Evolutionary conservation across 2,888 invertebrate species (phyloP), one percentile per base, ranked within the genome.

Genomic region (Pseudococcus jackbeardsleyi): DNA sequence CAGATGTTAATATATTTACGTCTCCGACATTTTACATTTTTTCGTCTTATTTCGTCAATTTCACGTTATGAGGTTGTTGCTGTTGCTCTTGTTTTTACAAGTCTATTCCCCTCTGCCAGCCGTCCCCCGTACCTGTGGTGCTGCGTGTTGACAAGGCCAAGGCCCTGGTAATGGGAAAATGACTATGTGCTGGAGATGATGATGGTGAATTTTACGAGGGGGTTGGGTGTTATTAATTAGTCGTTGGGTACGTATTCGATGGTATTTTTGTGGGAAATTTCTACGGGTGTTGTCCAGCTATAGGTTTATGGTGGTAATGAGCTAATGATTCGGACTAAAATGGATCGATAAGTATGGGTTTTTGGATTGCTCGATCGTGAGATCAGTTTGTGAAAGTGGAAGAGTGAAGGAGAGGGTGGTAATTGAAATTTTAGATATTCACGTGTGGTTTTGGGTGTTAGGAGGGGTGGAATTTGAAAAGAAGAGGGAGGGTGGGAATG

Each of bases 1-100:
- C 86, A 86, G 86, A 86, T 86, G 86, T 86, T 86, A 82, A 82
- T 82, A 59, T 19, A 79, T 79, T 15, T 19, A 82, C 79, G 79
- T 82, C 79, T 82, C 46, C 42, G 46, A 39, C 79, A 39, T 82
- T 82, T 82, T 82, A 82, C 46, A 82, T 82, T 82, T 82, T 82
- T 82, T 82, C 79, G 39, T 82, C 79, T 82, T 82, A 82, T 82
- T 82, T 46, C 42, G 79, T 82, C 33, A 82, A 82, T 82, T 82
- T 46, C 72, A 72, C 19, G 46, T 42, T 39, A 39, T 46, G 39
- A 82, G 42, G 46, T 77, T 77, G 54, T 54, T 50, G 50, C n/a
- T 59, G 59, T 79, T 46, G 79, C 46, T 82, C n/a, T 82, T 82
- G 79, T 82, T 77, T 77, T 77, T 39, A 77, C 77, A n/a, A 4